Base-by-base conservation (phyloP, 2,113 vertebrate genomes). In the Rutilus rutilus region DNA sequence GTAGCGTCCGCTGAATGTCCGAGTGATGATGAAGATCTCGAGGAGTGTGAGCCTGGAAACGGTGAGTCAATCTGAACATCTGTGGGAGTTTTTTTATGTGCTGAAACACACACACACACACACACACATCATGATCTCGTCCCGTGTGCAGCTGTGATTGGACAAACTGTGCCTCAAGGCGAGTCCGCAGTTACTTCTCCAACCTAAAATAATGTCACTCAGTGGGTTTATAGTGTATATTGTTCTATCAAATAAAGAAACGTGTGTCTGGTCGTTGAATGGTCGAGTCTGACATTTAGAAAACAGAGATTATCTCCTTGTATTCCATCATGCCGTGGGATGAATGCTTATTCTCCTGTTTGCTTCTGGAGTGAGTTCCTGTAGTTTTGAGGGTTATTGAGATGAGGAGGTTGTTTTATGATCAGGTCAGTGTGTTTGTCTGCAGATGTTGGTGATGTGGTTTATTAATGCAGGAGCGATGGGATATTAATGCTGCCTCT, bases 1-100 rank as follows among this genome's bases (percentile, higher is more conserved):
- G 97, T 98, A 91, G 97, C 97, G 78, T 98, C 97, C 0, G 97
- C 97, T 0, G 97, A 98, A 92, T 98, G 97, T 92, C 97, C 97
- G 2, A 98, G 97, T 1, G 97, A 98, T 81, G 97, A 98, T 2
- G 97, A 98, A 91, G 97, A 98, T 94, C 93, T 98, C 90, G 97
- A 98, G 93, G 97, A 98, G 93, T 98, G 97, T 80, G 97, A 98
- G 86, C 97, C 97, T 75, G 97, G 96, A 95, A 97, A 97, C 91
- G 97, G 97, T 98, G 96, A 97, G 97, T 96, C 90, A 90, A 86
- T 91, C 91, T 91, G 78, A 90, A 86, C 88, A 84, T 92, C 92
- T 93, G 73, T 90, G 88, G 77, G 52, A 88, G 73, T 69, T 83
- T 62, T 83, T 62, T 89, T n/a, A 74, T 90, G 69, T 45, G 73